A percentile compares a stretch with the other conserved stretches of the same genome.
phyloP scores from a whole-genome alignment of 1,140 invertebrate genomes.

The Scaptomyza montana region DNA sequence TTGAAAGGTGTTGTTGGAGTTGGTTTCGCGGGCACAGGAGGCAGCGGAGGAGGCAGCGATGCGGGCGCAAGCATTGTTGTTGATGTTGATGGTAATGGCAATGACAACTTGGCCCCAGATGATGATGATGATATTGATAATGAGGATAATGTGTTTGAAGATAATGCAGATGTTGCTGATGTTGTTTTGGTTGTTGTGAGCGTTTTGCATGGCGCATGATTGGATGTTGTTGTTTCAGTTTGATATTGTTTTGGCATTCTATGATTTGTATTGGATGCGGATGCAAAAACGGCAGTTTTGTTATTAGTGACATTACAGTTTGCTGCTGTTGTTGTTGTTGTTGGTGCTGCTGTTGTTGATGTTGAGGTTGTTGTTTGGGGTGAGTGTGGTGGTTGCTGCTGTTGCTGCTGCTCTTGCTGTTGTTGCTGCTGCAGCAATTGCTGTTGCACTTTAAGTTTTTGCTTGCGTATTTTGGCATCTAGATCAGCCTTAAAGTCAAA shows the following conservation, averaged over 20 bases:
- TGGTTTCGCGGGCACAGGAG: slow-evolving; percentile 57
- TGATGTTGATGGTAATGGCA: slow-evolving; percentile 46
- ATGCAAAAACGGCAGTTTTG: slow-evolving; percentile 60
- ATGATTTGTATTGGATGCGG: slow-evolving; percentile 57
- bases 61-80: slow-evolving; percentile 43
- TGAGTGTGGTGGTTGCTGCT: slow-evolving; percentile 63
- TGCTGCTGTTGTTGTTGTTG: slow-evolving; percentile 46
- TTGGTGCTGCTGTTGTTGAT: slow-evolving; percentile 37
- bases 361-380: slow-evolving; percentile 51
- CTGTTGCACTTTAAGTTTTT: slow-evolving; percentile 74
- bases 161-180: slow-evolving; percentile 15
- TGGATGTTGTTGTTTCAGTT: slow-evolving; percentile 46
- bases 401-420: slow-evolving; percentile 39
- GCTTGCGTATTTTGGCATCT: slow-evolving; percentile 78
- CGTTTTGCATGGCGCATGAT: slow-evolving; percentile 61
- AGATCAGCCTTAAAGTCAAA: slow-evolving; percentile 79
- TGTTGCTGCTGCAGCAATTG: slow-evolving; percentile 68
- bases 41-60: slow-evolving; percentile 22
- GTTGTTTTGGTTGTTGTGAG: slow-evolving; percentile 41
- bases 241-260: slow-evolving; percentile 58
- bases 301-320: slow-evolving; percentile 81
- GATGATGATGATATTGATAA: slow-evolving; percentile 25
- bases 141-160: slow-evolving; percentile 25
- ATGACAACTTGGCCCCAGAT: slow-evolving; percentile 46
- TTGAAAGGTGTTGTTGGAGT: slow-evolving; percentile 32